Evolutionary conservation across 2,888 invertebrate genomes (phyloP).

Genomic region (Periphyllus acericola): DNA sequence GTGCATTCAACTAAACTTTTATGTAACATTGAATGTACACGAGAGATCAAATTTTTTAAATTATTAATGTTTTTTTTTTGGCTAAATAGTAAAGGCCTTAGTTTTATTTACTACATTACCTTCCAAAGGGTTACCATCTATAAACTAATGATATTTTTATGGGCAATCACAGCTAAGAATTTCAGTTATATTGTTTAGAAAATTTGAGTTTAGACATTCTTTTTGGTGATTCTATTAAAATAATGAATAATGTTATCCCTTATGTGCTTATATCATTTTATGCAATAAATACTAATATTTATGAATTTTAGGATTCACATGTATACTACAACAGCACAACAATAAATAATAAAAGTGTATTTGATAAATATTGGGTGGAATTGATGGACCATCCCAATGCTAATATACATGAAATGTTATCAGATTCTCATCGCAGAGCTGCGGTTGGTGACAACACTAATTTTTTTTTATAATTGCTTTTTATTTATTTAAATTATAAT

Average conservation of each 20-base stretch:
- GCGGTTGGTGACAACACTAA: slow-evolving; percentile 73
- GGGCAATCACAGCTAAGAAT: too few species aligned
- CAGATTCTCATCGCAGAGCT: slow-evolving; percentile 84
- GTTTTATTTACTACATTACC: too few species aligned
- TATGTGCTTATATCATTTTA: background rate
- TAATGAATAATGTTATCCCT: background rate
- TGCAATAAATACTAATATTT: background rate
- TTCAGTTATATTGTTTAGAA: too few species aligned
- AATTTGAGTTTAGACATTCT: background rate
- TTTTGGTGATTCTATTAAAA: background rate
- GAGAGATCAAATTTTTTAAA: too few species aligned
- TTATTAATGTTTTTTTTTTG: too few species aligned
- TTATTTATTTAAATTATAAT: background rate
- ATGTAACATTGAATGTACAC: too few species aligned
- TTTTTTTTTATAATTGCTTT: background rate
- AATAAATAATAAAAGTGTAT: slow-evolving; percentile 72
- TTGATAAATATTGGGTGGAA: slow-evolving; percentile 78
- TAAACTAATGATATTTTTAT: too few species aligned
- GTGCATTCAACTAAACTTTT: too few species aligned
- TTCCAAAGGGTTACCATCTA: too few species aligned
- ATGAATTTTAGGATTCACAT: slow-evolving; percentile 74
- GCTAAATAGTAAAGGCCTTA: too few species aligned
- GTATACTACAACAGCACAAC: slow-evolving; percentile 84
- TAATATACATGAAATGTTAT: slow-evolving; percentile 77
- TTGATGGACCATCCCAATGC: slow-evolving; percentile 72